Base-by-base conservation (phyloP, 1,140 invertebrate genomes). In the Latrodectus geometricus region DNA sequence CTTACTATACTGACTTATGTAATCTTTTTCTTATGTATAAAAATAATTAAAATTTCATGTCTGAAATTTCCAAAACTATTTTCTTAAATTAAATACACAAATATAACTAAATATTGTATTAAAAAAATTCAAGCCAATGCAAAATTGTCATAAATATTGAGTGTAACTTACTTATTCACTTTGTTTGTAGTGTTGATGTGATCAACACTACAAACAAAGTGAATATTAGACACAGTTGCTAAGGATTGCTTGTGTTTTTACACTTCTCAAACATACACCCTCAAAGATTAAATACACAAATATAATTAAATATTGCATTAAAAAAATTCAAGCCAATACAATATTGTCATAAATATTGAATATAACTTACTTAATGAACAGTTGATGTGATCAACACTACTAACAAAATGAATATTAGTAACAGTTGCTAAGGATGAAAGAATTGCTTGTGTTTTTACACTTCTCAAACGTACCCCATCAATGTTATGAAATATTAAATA, bases 311-410 rank as follows among this genome's bases (percentile, higher is more conserved):
- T 15, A 35, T 73, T n/a, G 3, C 0, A 11, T 9, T 17, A 49
- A 52, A 68, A 48, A 70, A 5, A 5, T 35, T 23, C 3, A 54
- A 54, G 52, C n/a, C 17, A 72, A 52, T 72, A 3, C 54, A 4
- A 20, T 54, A 20, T 52, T 20, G 49, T 14, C 8, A 69, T 12
- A 17, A 69, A 86, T 9, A 86, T 75, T 17, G n/a, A 75, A 5
- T n/a, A 49, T 77, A 11, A 94, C 94, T 95, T 93, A 97, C 96
- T 93, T 65, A 98, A 91, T 9, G 97, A 95, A 23, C 96, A 95
- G 92, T 98, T 98, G 20, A 98, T 97, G 89, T 98, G 96, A 92
- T 99, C 97, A 73, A 98, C 94, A 11, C 96, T 96, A 9, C 96
- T 96, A 73, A 98, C 21, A 94, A 93, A 91, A 90, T 96, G 95